Percentiles rank a stretch among this genome's conserved stretches.
phyloP scores from a whole-genome alignment of 2,888 invertebrate species.

The Ichneumoninae sp. region DNA sequence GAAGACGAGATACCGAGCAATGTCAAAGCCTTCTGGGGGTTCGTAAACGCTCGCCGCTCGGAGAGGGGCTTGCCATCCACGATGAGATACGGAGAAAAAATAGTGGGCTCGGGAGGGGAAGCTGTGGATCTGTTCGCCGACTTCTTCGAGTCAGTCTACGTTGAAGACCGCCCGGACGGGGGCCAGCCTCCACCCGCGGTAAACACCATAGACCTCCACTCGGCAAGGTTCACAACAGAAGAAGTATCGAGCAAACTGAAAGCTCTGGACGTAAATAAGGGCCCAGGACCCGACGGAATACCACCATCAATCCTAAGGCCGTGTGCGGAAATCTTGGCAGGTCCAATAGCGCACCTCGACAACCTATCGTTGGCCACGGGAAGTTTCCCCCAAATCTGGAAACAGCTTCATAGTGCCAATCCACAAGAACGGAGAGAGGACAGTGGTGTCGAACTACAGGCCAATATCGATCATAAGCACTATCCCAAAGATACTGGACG shows the following conservation, averaged over 20 bases:
- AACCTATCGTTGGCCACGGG: background rate
- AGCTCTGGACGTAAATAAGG: background rate
- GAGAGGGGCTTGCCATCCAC: background rate
- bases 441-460: background rate
- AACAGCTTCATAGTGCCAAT: background rate
- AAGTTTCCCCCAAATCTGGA: background rate
- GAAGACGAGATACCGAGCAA: background rate
- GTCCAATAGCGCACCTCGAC: background rate
- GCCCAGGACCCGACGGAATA: background rate
- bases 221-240: background rate
- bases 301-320: background rate
- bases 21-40: background rate
- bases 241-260: background rate
- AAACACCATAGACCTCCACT: background rate
- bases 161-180: background rate
- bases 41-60: background rate
- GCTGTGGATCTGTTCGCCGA: background rate
- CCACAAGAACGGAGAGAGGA: background rate
- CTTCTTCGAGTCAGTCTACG: background rate
- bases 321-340: background rate
- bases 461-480: background rate
- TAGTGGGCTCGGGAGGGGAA: background rate
- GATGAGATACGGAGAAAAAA: background rate
- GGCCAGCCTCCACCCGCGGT: background rate
- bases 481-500: background rate